Percentiles rank a stretch among this genome's conserved stretches.
Conservation (phyloP, 2,888 invertebrate genomes). For the Ferdinandea cuprea region DNA sequence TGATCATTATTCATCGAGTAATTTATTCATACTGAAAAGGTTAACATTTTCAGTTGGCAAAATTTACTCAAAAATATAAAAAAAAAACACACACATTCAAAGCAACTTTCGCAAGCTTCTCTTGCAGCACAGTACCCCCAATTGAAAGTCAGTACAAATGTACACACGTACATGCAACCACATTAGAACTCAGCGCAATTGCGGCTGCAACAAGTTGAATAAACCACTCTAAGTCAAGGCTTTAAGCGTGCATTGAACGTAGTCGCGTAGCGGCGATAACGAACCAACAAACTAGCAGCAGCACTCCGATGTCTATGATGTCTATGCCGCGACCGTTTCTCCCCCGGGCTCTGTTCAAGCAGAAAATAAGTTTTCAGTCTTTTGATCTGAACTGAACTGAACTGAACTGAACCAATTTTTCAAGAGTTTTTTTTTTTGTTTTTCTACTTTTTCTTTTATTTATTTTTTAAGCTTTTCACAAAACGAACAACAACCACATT, state of each 20-base stretch:
- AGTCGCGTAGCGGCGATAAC: conserved; percentile 22
- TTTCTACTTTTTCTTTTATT: conserved; percentile 8
- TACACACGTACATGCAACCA: conserved; percentile 47
- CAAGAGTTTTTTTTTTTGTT: not conserved
- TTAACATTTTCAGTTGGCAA: conserved; percentile 62
- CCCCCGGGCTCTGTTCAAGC: conserved; percentile 25
- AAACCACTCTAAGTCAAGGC: conserved; percentile 73
- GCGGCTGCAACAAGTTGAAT: conserved; percentile 68
- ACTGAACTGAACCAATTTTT: conserved; percentile 53
- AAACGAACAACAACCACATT: conserved; percentile 12
- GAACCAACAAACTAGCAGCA: conserved; percentile 1
- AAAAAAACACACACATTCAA: conserved; percentile 11
- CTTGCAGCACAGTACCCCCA: conserved; percentile 51
- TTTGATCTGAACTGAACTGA: too few relatives aligned
- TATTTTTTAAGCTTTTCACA: not conserved
- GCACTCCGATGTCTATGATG: conserved; percentile 10
- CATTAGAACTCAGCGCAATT: conserved; percentile 57
- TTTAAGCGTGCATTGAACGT: conserved; percentile 69
- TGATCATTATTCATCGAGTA: conserved; percentile 41
- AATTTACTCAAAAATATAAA: conserved; percentile 2
- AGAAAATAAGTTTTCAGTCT: conserved; percentile 53
- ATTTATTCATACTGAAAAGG: conserved; percentile 31
- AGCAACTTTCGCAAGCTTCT: conserved; percentile 66
- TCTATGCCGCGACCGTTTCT: not conserved
- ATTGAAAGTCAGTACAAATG: conserved; percentile 18